Evolutionary conservation across 1,140 invertebrate genomes (phyloP), one percentile per base, ranked within the genome.

Genomic region (Euschistus heros): DNA sequence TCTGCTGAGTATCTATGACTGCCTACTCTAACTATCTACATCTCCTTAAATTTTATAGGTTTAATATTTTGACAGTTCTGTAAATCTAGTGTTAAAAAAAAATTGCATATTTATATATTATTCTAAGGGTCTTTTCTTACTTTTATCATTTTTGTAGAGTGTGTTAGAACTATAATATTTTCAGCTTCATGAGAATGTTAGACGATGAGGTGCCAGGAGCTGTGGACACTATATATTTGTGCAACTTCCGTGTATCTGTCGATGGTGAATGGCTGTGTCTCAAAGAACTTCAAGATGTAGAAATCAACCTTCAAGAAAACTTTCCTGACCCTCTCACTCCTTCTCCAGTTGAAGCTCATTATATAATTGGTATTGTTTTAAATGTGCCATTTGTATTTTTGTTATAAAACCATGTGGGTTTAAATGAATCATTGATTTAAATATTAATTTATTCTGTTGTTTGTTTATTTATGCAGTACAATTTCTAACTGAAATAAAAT

Each of bases 181-280:
- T 20, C 50, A 67, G 62, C 61, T 57, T 42, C 3, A 69, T 68
- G 69, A 68, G 61, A 60, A 68, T 69, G 66, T 60, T 74, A 70
- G 67, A 71, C 63, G 71, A 70, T 47, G 68, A 82, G 71, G 84
- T 89, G 80, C 85, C 86, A 67, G 87, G 87, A 69, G 92, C 91
- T 37, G 91, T 94, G 77, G 93, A 97, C 76, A 97, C 93, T 17
- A 95, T 97, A 74, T 97, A 97, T 77, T 76, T 97, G 74, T 97
- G 94, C 79, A 97, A 97, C 76, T 97, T 97, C 76, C 86, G 94
- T 30, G 94, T 97, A 0, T 95, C 92, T 24, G 94, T 97, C 13
- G 93, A 97, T 73, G 94, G 94, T 33, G 94, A 97, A 75, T 97
- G 94, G 94, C 80, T 97, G n/a, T 97, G 94, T 75, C 77, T 97